These are phyloP conservation scores for Apostichopus parvimensis DNA, from an alignment of 35 echinoderm and acorn worm species.

Conservation along the genomic window DNA sequence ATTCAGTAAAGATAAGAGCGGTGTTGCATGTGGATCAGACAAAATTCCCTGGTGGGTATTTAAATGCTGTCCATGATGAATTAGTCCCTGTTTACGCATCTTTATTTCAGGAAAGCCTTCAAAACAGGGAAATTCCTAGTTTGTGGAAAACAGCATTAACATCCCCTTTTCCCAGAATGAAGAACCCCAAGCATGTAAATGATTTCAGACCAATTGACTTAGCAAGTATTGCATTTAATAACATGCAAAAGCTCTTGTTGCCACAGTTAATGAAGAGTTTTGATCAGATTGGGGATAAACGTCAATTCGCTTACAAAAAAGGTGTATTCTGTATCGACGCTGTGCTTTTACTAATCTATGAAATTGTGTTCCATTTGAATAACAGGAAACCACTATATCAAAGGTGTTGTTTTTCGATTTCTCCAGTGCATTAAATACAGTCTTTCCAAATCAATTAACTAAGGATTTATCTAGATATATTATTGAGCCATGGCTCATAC, in stretches of 20 bases:
- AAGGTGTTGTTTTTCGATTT: not conserved
- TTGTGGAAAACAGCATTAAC: not conserved
- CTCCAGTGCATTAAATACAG: not conserved
- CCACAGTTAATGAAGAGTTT: not conserved
- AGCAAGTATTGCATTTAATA: slow-evolving; percentile 13
- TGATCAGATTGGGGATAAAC: not conserved
- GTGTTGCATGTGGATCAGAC: not conserved
- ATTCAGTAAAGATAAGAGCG: not conserved
- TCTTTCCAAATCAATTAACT: not conserved
- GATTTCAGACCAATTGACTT: slow-evolving; percentile 8
- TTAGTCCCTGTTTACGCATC: not conserved
- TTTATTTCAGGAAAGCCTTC: not conserved
- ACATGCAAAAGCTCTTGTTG: not conserved
- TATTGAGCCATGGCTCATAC: not conserved
- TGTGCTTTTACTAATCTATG: slow-evolving; percentile 6
- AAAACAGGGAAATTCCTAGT: not conserved
- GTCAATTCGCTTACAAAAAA: not conserved
- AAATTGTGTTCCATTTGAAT: slow-evolving; percentile 4
- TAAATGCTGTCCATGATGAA: not conserved
- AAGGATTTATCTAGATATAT: not conserved
- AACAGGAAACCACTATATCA: not conserved
- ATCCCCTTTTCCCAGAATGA: not conserved
- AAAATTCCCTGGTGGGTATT: not conserved
- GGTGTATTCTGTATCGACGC: too few species aligned
- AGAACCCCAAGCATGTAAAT: not conserved